Base-by-base conservation (phyloP, 1,140 invertebrate genomes). In the Wiebesia pumilae region DNA sequence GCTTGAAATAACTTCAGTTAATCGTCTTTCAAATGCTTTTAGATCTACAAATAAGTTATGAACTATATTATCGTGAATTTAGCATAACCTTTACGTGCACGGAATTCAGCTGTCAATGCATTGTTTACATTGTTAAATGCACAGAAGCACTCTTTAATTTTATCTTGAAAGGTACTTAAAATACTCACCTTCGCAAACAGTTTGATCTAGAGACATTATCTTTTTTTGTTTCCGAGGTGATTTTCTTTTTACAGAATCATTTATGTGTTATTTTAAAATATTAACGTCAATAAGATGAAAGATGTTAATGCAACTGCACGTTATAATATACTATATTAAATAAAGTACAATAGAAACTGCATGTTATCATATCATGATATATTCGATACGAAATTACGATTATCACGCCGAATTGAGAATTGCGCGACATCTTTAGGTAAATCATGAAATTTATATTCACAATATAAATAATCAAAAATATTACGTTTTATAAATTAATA, bases 1-100 rank as follows among this genome's bases (percentile, higher is more conserved):
- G 93, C 97, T 98, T 88, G 97, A 96, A 92, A 99, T 98, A n/a
- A 99, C 98, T 95, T 99, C 98, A 14, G 98, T 99, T 4, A 99
- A 94, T 83, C 98, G 95, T 87, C 98, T 95, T 93, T 99, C 98
- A 94, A 99, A 99, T 54, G 98, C 98, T 94, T 99, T 99, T 88
- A 99, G 94, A 96, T 99, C 98, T 99, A 94, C 21, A 75, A 75
- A 75, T 91, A 96, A 96, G 90, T 27, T n/a, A 67, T 83, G 65
- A 30, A 81, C 40, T 75, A 84, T 87, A 83, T 47, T 75, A 75
- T 62, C 21, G 7, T 83, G 19, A n/a, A 75, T n/a, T 84, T 24
- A 65, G 77, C 24, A 88, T 88, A 69, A 88, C 65, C 73, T 58
- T n/a, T 24, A 71, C 16, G 19, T 82, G 30, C 71, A n/a, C 40